These are phyloP conservation scores for Melanchra persicariae DNA, from an alignment of 2,888 invertebrate genomes.

Conservation along the genomic window DNA sequence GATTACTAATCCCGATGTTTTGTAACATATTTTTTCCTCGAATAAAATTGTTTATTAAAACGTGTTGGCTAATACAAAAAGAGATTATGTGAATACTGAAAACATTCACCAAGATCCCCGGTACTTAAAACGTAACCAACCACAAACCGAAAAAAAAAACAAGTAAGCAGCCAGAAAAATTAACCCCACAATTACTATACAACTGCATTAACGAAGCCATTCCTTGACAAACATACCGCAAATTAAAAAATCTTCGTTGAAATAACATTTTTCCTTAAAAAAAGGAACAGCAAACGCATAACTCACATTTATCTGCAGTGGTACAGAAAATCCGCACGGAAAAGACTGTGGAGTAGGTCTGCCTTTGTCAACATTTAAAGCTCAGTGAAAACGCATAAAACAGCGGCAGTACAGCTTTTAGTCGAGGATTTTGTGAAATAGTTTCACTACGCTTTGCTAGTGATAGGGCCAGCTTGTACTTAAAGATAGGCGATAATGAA, in stretches of 20 bases:
- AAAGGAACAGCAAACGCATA: slow-evolving; percentile 36
- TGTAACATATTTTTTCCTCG: background rate
- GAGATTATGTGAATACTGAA: background rate
- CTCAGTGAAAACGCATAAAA: slow-evolving; percentile 69
- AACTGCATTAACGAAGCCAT: slow-evolving; percentile 29
- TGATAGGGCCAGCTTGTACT: slow-evolving; percentile 4
- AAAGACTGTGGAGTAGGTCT: slow-evolving; percentile 62
- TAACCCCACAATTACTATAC: slow-evolving; percentile 37
- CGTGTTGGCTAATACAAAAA: background rate
- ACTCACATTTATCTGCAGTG: slow-evolving; percentile 63
- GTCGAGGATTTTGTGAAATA: slow-evolving; percentile 62
- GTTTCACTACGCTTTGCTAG: slow-evolving; percentile 56
- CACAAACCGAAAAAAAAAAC: slow-evolving; percentile 25
- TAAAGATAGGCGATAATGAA: slow-evolving; percentile 1
- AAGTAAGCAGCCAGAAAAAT: slow-evolving; percentile 14
- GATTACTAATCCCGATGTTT: background rate
- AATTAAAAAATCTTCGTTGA: slow-evolving; percentile 51
- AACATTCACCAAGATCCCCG: background rate
- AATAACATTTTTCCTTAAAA: slow-evolving; percentile 46
- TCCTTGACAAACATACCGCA: slow-evolving; percentile 46
- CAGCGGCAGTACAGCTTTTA: slow-evolving; percentile 58
- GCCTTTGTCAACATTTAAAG: slow-evolving; percentile 71
- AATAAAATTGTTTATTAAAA: background rate
- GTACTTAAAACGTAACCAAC: slow-evolving; percentile 21
- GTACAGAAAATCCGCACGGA: slow-evolving; percentile 64